Percentiles rank a stretch among this genome's conserved stretches.
Conservation (phyloP, 2,797 vertebrate species). For the Hapalemur alaotrensis region DNA sequence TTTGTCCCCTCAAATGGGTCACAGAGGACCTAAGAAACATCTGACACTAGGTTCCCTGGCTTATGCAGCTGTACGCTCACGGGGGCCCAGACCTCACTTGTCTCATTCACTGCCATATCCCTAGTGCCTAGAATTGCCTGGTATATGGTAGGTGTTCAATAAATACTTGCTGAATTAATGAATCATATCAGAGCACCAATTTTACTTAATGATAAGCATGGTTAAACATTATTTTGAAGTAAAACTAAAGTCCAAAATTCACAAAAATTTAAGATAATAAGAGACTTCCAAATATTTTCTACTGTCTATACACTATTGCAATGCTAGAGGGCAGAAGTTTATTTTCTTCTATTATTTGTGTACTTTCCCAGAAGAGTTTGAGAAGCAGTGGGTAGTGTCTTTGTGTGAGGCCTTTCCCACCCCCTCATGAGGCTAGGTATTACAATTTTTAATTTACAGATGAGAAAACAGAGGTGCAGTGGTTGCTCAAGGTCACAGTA, state of each 20-base stretch:
- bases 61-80: background rate
- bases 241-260: slow-evolving; percentile 5
- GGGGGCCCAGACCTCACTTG: background rate
- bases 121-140: background rate
- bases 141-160: background rate
- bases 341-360: slow-evolving; percentile 11
- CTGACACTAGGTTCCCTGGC: background rate
- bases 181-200: background rate
- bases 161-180: background rate
- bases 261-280: background rate
- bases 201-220: slow-evolving; percentile 5
- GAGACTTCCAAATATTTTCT: background rate
- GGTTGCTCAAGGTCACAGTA: slow-evolving; percentile 28
- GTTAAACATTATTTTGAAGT: slow-evolving; percentile 24
- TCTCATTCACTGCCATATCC: background rate
- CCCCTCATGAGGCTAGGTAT: background rate
- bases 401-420: background rate
- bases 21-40: background rate
- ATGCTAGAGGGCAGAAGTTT: background rate
- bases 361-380: slow-evolving; percentile 7
- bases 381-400: background rate
- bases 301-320: background rate
- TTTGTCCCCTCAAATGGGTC: background rate
- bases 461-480: background rate
- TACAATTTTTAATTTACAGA: slow-evolving; percentile 14